Evolutionary conservation across 2,113 vertebrate genomes (phyloP), one percentile per base, ranked within the genome.

Genomic region (Naja naja): DNA sequence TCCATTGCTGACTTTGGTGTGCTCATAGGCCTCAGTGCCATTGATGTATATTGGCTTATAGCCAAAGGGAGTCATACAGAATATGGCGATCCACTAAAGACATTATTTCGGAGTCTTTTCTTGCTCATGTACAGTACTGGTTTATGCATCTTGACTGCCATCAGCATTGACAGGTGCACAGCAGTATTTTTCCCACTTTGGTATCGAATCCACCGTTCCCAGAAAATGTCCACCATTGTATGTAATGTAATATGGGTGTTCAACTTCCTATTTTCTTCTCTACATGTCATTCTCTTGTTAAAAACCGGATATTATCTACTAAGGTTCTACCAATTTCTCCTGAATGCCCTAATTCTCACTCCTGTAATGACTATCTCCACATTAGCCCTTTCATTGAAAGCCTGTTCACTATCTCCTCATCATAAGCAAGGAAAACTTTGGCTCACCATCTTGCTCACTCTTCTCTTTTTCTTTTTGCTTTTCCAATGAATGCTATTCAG

Each of bases 141-240:
- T 5, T 90, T 97, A 86, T 96, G 95, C 2, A 90, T 97, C 25
- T 95, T 97, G 69, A 96, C 94, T 0, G 39, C 93, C 56, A 96
- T 97, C 89, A 97, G 96, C 85, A 89, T 95, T 0, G 94, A 97
- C 90, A 93, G 96, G 85, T 96, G 95, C 55, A 91, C 97, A 0
- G 93, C 94, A 0, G 95, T 97, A 54, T 92, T 97, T 8, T 95
- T 85, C 0, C 97, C 97, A 0, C 45, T 97, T 90, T 97, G 97
- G 96, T 93, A 87, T 92, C 39, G 18, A 23, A 53, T 85, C 25
- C 30, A 55, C 6, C 16, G 53, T 22, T 90, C 89, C 1, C 30
- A 9, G 18, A 1, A 39, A 2, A 47, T 69, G 55, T 89, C 94
- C 49, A 27, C 74, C 30, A 11, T 87, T 54, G 1, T 85, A 87